phyloP scores from a whole-genome alignment of 2,888 invertebrate species.

The Platerodrilus igneus region DNA sequence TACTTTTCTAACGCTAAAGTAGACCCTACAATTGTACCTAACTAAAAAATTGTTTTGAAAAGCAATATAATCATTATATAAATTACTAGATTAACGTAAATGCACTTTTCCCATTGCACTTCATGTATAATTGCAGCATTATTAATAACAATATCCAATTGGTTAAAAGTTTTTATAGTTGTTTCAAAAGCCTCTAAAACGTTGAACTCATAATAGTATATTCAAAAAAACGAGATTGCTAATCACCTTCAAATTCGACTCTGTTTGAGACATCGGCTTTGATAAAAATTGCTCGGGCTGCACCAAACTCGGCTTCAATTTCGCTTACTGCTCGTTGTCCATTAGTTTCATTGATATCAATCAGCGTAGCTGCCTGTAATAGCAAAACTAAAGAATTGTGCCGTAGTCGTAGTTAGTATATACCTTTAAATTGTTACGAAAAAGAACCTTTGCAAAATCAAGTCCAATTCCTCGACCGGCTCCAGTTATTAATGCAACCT shows the following conservation, averaged over 20 bases:
- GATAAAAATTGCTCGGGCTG: constrained; percentile 19
- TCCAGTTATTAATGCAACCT: no score
- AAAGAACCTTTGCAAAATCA: no score
- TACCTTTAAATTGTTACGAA: no score
- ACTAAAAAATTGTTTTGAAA: no score
- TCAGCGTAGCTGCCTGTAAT: constrained; percentile 22
- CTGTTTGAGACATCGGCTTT: constrained; percentile 25
- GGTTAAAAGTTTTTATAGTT: not conserved
- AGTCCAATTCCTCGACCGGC: no score
- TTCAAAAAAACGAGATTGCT: no score
- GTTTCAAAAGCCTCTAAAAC: constrained; percentile 6
- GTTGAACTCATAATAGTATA: no score
- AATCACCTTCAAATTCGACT: constrained; percentile 23
- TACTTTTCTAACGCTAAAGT: constrained; percentile 27
- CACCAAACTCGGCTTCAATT: constrained; percentile 9
- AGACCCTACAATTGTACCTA: constrained; percentile 21
- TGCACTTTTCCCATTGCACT: constrained; percentile 21
- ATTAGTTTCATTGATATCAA: constrained; percentile 16
- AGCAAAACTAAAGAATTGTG: no score
- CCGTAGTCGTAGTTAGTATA: no score
- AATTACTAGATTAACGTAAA: constrained; percentile 29
- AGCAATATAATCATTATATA: no score
- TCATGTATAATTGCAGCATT: constrained; percentile 29
- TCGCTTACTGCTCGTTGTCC: constrained; percentile 9
- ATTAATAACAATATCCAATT: constrained; percentile 26